Percentiles rank a stretch among this genome's conserved stretches.
These are phyloP conservation scores for Drosophila conformis DNA, from an alignment of 2,888 invertebrate genomes.

Conservation along the genomic window DNA sequence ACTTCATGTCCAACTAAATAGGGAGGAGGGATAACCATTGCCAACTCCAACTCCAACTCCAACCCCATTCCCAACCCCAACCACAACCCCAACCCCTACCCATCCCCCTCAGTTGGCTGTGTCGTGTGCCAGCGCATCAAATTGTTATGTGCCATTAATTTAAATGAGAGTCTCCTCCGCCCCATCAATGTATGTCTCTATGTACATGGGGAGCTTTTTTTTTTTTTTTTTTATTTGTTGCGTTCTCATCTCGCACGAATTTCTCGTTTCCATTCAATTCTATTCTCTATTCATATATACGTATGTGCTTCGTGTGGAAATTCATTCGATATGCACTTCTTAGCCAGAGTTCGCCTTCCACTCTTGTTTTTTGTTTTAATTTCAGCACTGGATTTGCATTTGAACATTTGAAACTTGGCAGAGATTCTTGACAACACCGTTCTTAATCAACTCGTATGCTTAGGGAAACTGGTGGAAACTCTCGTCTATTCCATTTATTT, in stretches of 20 bases:
- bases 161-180: constrained; percentile 49
- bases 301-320: constrained; percentile 32
- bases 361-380: background rate
- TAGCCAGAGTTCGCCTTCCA: background rate
- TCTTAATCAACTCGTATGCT: background rate
- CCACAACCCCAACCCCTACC: background rate
- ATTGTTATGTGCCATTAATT: constrained; percentile 77
- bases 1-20: background rate
- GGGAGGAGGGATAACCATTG: background rate
- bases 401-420: constrained; percentile 2
- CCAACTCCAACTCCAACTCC: background rate
- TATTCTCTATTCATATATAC: constrained; percentile 5
- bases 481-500: background rate
- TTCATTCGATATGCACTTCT: constrained; percentile 37
- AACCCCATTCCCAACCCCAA: background rate
- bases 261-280: constrained; percentile 8
- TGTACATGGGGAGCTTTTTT: background rate
- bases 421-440: background rate
- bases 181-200: constrained; percentile 4
- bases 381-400: constrained; percentile 16
- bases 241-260: background rate
- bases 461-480: background rate
- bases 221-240: background rate
- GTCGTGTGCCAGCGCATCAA: constrained; percentile 47
- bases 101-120: constrained; percentile 1